These are phyloP conservation scores for Agrochola lychnidis DNA, from an alignment of 2,888 invertebrate genomes.

Conservation along the genomic window DNA sequence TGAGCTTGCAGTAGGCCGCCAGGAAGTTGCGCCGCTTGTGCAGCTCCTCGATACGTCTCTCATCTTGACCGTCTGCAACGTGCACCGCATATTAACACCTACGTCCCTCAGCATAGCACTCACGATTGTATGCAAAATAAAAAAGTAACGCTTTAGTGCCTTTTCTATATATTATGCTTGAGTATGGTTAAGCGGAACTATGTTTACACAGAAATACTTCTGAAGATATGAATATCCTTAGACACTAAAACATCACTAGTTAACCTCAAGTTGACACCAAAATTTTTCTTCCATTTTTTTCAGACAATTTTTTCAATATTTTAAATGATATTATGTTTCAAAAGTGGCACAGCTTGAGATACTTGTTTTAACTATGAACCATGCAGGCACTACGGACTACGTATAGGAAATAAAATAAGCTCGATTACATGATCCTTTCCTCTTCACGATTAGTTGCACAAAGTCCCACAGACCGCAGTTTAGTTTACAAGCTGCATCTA, in stretches of 20 bases:
- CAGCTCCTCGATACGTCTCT: conserved; percentile 98
- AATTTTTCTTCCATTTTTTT: background rate
- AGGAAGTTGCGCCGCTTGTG: conserved; percentile 99
- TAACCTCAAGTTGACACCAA: conserved; percentile 55
- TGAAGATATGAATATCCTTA: conserved; percentile 5
- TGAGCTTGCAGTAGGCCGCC: conserved; percentile 99
- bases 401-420: conserved; percentile 61
- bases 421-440: conserved; percentile 41
- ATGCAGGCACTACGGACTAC: conserved; percentile 67
- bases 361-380: conserved; percentile 40
- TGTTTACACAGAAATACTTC: background rate
- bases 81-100: background rate
- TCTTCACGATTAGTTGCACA: conserved; percentile 50
- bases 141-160: conserved; percentile 45
- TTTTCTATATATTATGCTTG: background rate
- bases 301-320: background rate
- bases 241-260: conserved; percentile 57
- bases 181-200: background rate
- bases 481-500: conserved; percentile 61
- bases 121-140: conserved; percentile 18
- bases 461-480: conserved; percentile 61
- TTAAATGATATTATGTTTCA: background rate
- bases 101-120: background rate
- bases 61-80: conserved; percentile 96
- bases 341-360: conserved; percentile 57